phyloP scores from a whole-genome alignment of 2,797 vertebrate genomes.

The Urosaurus nigricauda region DNA sequence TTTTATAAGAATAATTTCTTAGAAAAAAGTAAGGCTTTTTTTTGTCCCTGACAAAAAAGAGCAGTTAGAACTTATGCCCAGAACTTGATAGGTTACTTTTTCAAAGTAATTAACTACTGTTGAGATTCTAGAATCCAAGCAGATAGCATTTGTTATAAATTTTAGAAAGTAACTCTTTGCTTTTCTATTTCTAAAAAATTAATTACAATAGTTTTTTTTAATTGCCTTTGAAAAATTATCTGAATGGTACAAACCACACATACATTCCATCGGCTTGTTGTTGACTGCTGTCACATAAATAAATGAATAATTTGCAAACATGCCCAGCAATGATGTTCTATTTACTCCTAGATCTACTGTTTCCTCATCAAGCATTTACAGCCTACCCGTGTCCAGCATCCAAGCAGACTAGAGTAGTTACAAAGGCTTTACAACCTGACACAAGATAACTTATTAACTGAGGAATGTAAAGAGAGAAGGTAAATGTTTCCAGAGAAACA shows the following conservation, averaged over 20 bases:
- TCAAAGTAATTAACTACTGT: too few species aligned
- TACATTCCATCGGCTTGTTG: neutral
- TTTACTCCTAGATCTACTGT: conserved; percentile 7
- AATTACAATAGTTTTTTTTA: neutral
- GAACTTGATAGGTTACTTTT: too few species aligned
- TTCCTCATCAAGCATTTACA: fast-evolving
- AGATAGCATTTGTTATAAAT: too few species aligned
- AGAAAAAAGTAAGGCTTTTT: neutral
- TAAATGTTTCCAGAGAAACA: conserved; percentile 42
- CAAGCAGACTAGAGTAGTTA: neutral
- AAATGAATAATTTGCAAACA: conserved; percentile 25
- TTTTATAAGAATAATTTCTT: too few species aligned
- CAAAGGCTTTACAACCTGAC: neutral
- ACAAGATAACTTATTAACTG: neutral
- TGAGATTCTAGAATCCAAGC: too few species aligned
- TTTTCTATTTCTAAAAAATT: too few species aligned
- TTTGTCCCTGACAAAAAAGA: neutral
- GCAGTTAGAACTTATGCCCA: too few species aligned
- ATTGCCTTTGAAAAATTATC: neutral
- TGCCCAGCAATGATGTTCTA: conserved; percentile 17
- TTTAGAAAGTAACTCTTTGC: too few species aligned
- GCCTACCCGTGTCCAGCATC: neutral
- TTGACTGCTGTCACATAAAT: conserved; percentile 29
- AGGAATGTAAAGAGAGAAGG: conserved; percentile 2
- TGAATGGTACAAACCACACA: neutral